Evolutionary conservation across 2,797 vertebrate genomes (phyloP).

Genomic region (Gallirallus australis): DNA sequence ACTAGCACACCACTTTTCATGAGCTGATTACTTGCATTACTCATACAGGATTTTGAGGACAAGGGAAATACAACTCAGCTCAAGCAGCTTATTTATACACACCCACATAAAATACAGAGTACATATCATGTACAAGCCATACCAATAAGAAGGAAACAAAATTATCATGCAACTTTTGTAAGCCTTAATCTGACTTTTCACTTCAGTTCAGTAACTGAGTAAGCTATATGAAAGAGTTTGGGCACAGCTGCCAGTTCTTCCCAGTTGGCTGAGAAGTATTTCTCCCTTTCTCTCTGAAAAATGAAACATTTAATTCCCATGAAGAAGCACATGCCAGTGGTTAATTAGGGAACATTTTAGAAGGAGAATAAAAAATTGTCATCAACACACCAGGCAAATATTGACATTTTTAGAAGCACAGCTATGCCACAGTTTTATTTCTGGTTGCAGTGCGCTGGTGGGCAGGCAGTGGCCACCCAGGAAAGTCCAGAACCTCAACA

Average conservation of each 20-base stretch:
- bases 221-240: not conserved
- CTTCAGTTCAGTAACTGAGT: not conserved
- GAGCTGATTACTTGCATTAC: not conserved
- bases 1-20: not conserved
- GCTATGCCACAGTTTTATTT: not conserved
- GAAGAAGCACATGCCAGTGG: not conserved
- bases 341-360: conserved; percentile 21
- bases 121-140: not conserved
- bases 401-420: conserved; percentile 1
- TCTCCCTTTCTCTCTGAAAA: conserved; percentile 18
- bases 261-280: not conserved
- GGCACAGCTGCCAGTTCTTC: not conserved
- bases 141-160: not conserved
- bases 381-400: conserved; percentile 27
- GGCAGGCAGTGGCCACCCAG: not conserved
- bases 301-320: not conserved
- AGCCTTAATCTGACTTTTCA: not conserved
- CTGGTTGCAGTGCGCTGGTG: not conserved
- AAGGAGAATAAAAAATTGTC: conserved; percentile 5
- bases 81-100: not conserved
- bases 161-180: not conserved
- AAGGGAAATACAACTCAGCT: not conserved
- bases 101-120: not conserved
- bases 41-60: not conserved
- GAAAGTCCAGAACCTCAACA: not conserved